Conservation (phyloP, 2,797 vertebrate species). For the Remorina albescens region DNA sequence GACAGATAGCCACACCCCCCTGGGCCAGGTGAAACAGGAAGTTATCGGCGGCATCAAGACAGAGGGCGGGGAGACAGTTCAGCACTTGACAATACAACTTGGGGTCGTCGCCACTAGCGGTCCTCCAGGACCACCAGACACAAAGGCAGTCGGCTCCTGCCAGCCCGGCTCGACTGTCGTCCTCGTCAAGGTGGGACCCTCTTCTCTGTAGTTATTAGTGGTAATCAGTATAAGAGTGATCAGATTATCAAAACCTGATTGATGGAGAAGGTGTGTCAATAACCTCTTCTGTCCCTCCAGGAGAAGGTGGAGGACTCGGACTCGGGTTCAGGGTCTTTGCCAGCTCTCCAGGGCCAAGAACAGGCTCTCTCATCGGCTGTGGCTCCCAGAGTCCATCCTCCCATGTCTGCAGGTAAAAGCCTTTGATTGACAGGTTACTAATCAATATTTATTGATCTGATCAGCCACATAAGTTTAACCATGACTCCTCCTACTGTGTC, state of each 20-base stretch:
- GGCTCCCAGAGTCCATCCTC: slow-evolving; percentile 60
- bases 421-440: neutral
- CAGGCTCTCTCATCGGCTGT: slow-evolving; percentile 54
- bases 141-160: slow-evolving; percentile 26
- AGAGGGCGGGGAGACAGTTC: slow-evolving; percentile 70
- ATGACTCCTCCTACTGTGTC: neutral
- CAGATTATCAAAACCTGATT: neutral
- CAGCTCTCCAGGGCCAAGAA: slow-evolving; percentile 39
- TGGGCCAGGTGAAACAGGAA: slow-evolving; percentile 82
- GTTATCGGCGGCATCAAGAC: slow-evolving; percentile 71
- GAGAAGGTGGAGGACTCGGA: slow-evolving; percentile 82
- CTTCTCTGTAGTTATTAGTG: neutral
- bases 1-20: slow-evolving; percentile 62
- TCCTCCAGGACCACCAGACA: slow-evolving; percentile 7
- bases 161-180: too few relatives aligned
- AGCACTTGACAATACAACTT: slow-evolving; percentile 43
- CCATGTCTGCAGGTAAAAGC: slow-evolving; percentile 52
- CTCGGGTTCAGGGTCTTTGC: slow-evolving; percentile 17
- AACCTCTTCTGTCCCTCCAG: slow-evolving; percentile 15
- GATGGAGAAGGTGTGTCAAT: neutral
- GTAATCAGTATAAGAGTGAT: neutral
- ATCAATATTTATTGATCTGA: neutral
- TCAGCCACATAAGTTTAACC: neutral
- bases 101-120: slow-evolving; percentile 53
- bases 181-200: slow-evolving; percentile 72